phyloP scores from a whole-genome alignment of 2,113 vertebrate species.

The Equus przewalskii region DNA sequence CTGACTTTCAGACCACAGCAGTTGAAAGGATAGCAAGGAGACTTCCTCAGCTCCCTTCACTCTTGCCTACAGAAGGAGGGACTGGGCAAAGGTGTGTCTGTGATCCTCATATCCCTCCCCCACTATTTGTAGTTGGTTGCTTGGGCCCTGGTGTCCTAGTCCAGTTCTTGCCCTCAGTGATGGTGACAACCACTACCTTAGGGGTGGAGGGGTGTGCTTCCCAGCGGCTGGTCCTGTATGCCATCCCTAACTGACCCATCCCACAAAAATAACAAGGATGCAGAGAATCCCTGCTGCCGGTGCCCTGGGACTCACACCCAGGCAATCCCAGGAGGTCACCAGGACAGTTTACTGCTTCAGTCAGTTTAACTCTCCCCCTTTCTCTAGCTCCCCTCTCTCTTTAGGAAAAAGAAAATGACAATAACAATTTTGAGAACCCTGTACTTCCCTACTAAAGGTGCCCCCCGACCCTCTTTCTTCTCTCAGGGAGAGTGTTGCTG shows the following conservation, averaged over 20 bases:
- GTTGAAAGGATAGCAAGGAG: not conserved
- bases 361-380: not conserved
- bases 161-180: not conserved
- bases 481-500: not conserved
- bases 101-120: no score
- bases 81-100: not conserved
- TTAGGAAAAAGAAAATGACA: not conserved
- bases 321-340: not conserved
- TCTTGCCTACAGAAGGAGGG: not conserved
- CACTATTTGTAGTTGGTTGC: not conserved
- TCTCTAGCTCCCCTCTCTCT: not conserved
- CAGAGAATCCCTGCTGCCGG: not conserved
- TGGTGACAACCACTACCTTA: not conserved
- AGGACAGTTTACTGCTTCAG: not conserved
- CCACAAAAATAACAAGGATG: not conserved
- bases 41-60: not conserved
- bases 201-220: not conserved
- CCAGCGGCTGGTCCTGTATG: not conserved
- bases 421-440: not conserved
- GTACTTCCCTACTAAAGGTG: not conserved
- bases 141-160: not conserved
- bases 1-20: not conserved
- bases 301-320: not conserved
- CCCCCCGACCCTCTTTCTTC: not conserved
- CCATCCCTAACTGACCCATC: not conserved